Evolutionary conservation across 2,113 vertebrate species (phyloP).

Genomic region (Galeopterus variegatus): DNA sequence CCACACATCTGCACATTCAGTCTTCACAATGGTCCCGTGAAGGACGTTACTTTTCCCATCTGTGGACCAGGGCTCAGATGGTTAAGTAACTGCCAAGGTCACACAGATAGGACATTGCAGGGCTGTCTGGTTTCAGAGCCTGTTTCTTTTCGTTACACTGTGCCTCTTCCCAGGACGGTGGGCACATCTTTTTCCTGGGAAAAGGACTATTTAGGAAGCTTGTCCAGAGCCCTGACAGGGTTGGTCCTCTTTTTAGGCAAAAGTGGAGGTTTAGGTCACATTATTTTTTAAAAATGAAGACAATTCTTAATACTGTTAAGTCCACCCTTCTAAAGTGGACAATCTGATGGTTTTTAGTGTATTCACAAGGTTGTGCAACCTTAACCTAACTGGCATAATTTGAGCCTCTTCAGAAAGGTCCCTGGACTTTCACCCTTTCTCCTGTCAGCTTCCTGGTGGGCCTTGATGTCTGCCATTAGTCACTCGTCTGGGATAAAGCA

Average conservation of each 20-base stretch:
- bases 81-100: not conserved
- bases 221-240: not conserved
- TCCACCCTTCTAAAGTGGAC: not conserved
- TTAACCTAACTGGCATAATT: not conserved
- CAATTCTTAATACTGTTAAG: not conserved
- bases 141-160: not conserved
- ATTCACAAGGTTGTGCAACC: not conserved
- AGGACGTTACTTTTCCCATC: rapidly evolving
- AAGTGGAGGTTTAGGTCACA: not conserved
- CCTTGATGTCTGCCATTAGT: not conserved
- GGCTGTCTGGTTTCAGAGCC: not conserved
- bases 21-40: not conserved
- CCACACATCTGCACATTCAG: rapidly evolving
- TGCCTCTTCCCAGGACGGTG: not conserved
- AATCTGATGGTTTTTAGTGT: not conserved
- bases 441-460: not conserved
- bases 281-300: not conserved
- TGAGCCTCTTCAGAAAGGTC: not conserved
- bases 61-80: not conserved
- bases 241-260: not conserved
- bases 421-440: not conserved
- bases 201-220: not conserved
- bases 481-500: not conserved
- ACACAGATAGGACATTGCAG: not conserved
- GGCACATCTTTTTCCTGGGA: not conserved